phyloP scores from a whole-genome alignment of 2,888 invertebrate genomes.

The Phalera bucephala region DNA sequence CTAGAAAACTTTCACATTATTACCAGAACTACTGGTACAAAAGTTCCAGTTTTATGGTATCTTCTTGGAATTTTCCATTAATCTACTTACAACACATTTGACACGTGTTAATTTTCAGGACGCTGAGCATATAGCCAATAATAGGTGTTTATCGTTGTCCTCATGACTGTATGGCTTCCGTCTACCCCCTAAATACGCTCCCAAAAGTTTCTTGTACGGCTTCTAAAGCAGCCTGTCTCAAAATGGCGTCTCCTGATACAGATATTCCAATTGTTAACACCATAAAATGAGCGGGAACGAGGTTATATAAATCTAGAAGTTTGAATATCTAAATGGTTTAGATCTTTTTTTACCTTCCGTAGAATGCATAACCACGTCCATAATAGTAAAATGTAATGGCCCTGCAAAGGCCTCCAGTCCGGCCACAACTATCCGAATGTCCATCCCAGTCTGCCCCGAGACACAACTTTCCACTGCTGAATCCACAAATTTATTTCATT shows the following conservation, averaged over 20 bases:
- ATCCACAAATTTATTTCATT: conserved; percentile 77
- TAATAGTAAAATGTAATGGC: conserved; percentile 38
- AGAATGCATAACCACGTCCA: conserved; percentile 32
- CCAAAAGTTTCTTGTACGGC: conserved; percentile 61
- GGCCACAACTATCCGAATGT: conserved; percentile 42
- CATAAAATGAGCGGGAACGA: too few relatives aligned
- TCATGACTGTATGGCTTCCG: conserved; percentile 57
- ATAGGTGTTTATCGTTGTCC: conserved; percentile 39
- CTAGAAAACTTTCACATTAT: too few relatives aligned
- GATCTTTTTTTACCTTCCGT: conserved; percentile 22
- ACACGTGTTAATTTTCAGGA: conserved; percentile 44
- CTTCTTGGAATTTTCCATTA: conserved; percentile 5
- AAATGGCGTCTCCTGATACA: conserved; percentile 66
- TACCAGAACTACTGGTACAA: too few relatives aligned
- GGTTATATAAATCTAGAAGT: too few relatives aligned
- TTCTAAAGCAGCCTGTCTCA: conserved; percentile 61
- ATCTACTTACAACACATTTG: conserved; percentile 31
- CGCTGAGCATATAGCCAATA: conserved; percentile 42
- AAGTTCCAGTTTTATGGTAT: background rate
- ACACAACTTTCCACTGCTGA: conserved; percentile 62
- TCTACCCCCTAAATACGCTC: conserved; percentile 56
- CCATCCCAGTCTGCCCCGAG: conserved; percentile 34
- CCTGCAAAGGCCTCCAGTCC: conserved; percentile 18
- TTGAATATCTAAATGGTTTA: conserved; percentile 28
- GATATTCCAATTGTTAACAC: conserved; percentile 18